phyloP scores from a whole-genome alignment of 1,140 invertebrate species.

The Lordiphosa stackelbergi region DNA sequence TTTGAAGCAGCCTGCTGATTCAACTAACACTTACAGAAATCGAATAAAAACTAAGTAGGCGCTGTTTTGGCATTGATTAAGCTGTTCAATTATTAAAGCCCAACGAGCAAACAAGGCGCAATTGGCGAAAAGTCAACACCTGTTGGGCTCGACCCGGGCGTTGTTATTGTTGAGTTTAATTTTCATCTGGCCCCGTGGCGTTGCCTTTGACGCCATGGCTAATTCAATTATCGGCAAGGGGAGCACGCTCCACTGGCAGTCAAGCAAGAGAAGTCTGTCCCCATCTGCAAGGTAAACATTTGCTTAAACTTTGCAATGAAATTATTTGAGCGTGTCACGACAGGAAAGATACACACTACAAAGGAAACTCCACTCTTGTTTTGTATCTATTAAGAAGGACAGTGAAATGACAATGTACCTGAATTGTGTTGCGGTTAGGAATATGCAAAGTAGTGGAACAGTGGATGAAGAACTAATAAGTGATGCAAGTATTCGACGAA shows the following conservation, averaged over 20 bases:
- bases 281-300: constrained; percentile 52
- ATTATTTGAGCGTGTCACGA: constrained; percentile 38
- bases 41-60: constrained; percentile 9
- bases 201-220: constrained; percentile 17
- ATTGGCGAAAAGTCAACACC: constrained; percentile 35
- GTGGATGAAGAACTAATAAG: too few species aligned
- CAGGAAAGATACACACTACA: constrained; percentile 9
- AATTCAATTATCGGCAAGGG: constrained; percentile 60
- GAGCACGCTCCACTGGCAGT: constrained; percentile 6
- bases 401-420: too few species aligned
- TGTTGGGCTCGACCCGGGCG: constrained; percentile 17
- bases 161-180: constrained; percentile 28
- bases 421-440: too few species aligned
- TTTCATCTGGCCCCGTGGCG: constrained; percentile 3
- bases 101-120: constrained; percentile 11
- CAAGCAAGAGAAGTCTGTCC: constrained; percentile 1
- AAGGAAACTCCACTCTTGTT: too few species aligned
- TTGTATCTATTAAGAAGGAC: too few species aligned
- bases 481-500: too few species aligned
- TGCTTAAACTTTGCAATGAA: constrained; percentile 47
- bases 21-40: constrained; percentile 46
- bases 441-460: too few species aligned
- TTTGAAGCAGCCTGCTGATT: constrained; percentile 33
- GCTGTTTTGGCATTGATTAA: constrained; percentile 14
- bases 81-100: constrained; percentile 57